phyloP scores from a whole-genome alignment of 2,888 invertebrate species.

The Gastrophysa polygoni region DNA sequence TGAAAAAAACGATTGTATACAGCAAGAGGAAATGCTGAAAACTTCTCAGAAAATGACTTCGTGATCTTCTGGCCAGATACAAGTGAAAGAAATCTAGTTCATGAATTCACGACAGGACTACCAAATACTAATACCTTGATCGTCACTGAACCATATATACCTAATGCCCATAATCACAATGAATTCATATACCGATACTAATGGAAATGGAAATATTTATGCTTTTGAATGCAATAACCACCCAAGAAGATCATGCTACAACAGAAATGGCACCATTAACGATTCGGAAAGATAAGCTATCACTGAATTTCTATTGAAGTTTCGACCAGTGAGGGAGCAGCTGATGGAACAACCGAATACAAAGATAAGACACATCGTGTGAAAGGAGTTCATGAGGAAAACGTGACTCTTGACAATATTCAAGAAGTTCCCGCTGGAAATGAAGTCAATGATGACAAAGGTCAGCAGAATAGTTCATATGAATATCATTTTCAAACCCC shows the following conservation, averaged over 20 bases:
- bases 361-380: background rate
- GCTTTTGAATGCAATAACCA: conserved; percentile 5
- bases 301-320: background rate
- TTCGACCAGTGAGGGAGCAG: conserved; percentile 3
- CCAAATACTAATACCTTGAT: conserved; percentile 5
- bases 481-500: background rate
- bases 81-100: conserved; percentile 1
- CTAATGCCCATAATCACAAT: background rate
- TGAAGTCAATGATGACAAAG: background rate
- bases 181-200: background rate
- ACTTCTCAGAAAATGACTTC: conserved; percentile 2
- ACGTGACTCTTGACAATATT: conserved; percentile 1
- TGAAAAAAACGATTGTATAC: background rate
- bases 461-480: background rate
- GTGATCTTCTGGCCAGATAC: conserved; percentile 8
- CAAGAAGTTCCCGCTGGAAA: conserved; percentile 1
- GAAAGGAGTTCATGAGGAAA: background rate
- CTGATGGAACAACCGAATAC: conserved; percentile 3
- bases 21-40: background rate
- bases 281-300: background rate
- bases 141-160: conserved; percentile 3
- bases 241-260: background rate
- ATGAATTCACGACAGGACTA: conserved; percentile 1
- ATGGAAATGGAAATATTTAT: conserved; percentile 5
- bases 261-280: background rate